These are phyloP conservation scores for Oriolus oriolus DNA, from an alignment of 2,113 vertebrate genomes.

Conservation along the genomic window DNA sequence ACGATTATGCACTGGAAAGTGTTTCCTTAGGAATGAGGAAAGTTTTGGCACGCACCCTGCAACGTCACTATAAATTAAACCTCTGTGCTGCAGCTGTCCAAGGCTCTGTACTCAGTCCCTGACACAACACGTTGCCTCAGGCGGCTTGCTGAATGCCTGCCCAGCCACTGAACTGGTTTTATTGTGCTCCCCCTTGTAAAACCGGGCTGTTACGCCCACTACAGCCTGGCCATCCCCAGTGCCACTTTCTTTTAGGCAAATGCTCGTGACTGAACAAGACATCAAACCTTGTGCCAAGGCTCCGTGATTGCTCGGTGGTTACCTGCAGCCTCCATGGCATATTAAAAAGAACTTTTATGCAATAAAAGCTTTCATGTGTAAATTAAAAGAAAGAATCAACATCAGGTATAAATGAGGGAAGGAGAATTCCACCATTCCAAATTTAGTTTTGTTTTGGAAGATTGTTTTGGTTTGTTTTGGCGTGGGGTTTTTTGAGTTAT, in stretches of 20 bases:
- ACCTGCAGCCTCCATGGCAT: neutral
- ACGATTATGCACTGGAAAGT: neutral
- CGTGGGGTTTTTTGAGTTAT: neutral
- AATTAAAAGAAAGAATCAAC: neutral
- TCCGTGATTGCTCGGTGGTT: neutral
- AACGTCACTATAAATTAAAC: constrained; percentile 22
- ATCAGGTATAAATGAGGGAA: neutral
- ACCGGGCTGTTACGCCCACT: neutral
- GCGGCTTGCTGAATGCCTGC: neutral
- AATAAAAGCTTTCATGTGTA: neutral
- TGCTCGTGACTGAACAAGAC: fast-evolving
- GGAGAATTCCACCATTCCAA: neutral
- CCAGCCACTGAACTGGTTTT: neutral
- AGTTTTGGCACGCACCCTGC: neutral
- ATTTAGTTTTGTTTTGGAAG: neutral
- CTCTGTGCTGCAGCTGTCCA: constrained; percentile 41
- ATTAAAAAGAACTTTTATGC: neutral
- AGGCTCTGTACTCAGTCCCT: constrained; percentile 3
- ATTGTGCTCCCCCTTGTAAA: neutral
- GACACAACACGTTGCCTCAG: neutral
- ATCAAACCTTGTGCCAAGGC: neutral
- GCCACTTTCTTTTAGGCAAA: neutral
- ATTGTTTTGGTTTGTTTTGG: no score
- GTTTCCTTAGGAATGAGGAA: constrained; percentile 10
- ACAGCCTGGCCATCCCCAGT: neutral